Percentiles rank a stretch among this genome's conserved stretches.
Conservation (phyloP, 2,888 invertebrate genomes). For the Dryocosmus kuriphilus region DNA sequence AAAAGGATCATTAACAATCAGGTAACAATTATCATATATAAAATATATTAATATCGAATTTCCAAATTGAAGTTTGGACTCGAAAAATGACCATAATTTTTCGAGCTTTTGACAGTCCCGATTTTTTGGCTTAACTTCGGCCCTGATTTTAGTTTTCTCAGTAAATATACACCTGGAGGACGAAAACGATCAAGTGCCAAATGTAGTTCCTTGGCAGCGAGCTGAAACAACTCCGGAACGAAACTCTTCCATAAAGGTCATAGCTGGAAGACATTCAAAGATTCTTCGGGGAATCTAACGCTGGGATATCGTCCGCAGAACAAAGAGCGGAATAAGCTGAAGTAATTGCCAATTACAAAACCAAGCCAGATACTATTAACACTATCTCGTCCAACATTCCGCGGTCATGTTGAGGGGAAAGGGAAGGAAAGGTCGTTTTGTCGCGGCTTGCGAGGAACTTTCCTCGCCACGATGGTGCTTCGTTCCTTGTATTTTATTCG, state of each 20-base stretch:
- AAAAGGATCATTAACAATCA: no score
- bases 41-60: no score
- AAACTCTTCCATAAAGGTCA: conserved; percentile 58
- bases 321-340: conserved; percentile 68
- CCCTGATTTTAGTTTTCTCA: background rate
- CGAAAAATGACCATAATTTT: background rate
- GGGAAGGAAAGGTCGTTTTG: conserved; percentile 44
- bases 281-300: conserved; percentile 59
- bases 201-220: conserved; percentile 50
- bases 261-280: conserved; percentile 53
- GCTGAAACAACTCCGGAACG: conserved; percentile 47
- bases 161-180: no score
- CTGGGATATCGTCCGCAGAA: conserved; percentile 60
- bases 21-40: no score
- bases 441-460: conserved; percentile 43
- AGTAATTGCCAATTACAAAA: conserved; percentile 73
- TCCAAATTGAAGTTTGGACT: background rate
- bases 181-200: conserved; percentile 41
- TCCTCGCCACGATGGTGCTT: conserved; percentile 38
- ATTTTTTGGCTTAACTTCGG: background rate
- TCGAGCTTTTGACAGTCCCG: background rate
- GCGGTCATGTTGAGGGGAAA: conserved; percentile 16
- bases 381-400: conserved; percentile 62
- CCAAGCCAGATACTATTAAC: conserved; percentile 67
- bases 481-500: conserved; percentile 28